Evolutionary conservation across 2,113 vertebrate species (phyloP), one percentile per base, ranked within the genome.

Genomic region (Cephalopholis sonnerati): DNA sequence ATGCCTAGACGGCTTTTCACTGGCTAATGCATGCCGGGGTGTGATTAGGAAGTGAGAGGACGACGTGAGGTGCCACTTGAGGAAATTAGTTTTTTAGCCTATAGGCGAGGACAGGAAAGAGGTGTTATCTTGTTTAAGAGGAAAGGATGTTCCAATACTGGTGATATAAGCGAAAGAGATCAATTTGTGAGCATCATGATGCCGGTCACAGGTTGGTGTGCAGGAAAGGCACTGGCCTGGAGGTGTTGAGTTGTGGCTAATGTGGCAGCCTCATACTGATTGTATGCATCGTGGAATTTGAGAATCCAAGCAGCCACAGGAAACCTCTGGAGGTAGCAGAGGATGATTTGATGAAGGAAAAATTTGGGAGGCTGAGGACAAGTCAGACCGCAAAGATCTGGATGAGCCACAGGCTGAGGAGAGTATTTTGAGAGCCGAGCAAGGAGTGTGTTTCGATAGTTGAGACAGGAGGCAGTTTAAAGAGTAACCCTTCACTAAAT

Each of bases 11-110:
- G 24, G 50, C 51, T 86, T 67, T 70, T 46, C 36, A 24, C 22
- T 48, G 20, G 51, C 51, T 81, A 55, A 64, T 77, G 54, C 62
- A 69, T 55, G 32, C 58, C 20, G 11, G 44, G 41, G 61, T 75
- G 53, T 78, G 78, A 84, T 61, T 75, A 53, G 48, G 78, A 76
- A 61, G 61, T 62, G 62, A 80, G 79, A 85, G 39, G 39, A 77
- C 70, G 63, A 66, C 3, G 8, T 53, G 29, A 61, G 54, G 79
- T 57, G 39, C 44, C 74, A 79, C 69, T 66, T 25, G 22, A 63
- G 48, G 58, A 81, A 83, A 83, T 74, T 1, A 16, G 41, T 25
- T 80, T 77, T 82, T 70, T 20, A 55, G 64, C 64, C 27, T 27
- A 22, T n/a, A 6, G 73, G 66, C 24, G 77, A 72, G 79, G 51